Conservation (phyloP, 1,140 invertebrate species). For the Aphis craccivora region DNA sequence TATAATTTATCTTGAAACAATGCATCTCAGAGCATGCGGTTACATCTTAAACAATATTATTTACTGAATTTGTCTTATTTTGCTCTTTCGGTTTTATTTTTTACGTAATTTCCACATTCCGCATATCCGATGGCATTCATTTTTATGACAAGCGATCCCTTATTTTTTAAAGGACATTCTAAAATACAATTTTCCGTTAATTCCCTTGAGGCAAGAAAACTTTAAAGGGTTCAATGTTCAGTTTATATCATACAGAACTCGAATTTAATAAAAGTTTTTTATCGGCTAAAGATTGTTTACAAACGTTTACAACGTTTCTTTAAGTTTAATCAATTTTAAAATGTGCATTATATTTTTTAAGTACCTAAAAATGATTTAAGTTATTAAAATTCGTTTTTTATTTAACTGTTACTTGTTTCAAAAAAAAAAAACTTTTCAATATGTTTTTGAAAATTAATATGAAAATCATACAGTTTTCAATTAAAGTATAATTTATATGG, state of each 20-base stretch:
- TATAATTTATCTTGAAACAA: not conserved
- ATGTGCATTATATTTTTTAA: not conserved
- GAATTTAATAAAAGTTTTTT: constrained; percentile 11
- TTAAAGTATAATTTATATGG: not conserved
- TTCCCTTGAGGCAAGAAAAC: not conserved
- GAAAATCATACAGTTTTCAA: not conserved
- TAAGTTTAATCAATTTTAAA: not conserved
- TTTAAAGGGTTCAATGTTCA: constrained; percentile 16
- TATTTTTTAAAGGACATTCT: constrained; percentile 39
- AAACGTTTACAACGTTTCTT: too few species aligned
- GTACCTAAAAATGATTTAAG: not conserved
- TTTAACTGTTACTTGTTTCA: not conserved
- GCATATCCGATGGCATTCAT: constrained; percentile 5
- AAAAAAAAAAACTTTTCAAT: not conserved
- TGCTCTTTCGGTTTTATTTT: constrained; percentile 13
- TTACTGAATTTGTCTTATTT: not conserved
- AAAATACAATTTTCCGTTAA: constrained; percentile 47
- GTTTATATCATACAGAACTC: not conserved
- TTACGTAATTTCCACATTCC: not conserved
- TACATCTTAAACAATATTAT: constrained; percentile 13
- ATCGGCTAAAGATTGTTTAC: not conserved
- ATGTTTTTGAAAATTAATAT: not conserved
- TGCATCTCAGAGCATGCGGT: not conserved
- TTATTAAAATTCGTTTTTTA: not conserved
- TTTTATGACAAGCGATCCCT: constrained; percentile 29